Percentiles rank a stretch among this genome's conserved stretches.
Conservation (phyloP, 2,113 vertebrate genomes). For the Cariama cristata region DNA sequence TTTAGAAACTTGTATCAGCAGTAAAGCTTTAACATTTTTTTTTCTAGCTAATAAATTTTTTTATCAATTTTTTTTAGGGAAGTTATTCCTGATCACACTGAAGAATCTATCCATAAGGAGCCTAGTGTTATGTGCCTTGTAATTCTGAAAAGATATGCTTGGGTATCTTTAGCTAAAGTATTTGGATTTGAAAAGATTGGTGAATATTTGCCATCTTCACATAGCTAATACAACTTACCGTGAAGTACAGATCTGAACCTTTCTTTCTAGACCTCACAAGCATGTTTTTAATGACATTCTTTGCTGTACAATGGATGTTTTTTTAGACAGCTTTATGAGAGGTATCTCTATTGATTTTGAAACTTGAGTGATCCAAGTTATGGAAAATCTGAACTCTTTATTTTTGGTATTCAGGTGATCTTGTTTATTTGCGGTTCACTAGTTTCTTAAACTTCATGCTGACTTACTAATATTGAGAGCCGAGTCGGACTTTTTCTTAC, state of each 20-base stretch:
- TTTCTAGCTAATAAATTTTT: background rate
- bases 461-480: background rate
- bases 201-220: background rate
- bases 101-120: background rate
- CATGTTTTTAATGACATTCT: fast-evolving
- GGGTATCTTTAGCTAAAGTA: background rate
- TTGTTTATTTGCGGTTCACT: background rate
- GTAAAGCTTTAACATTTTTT: background rate
- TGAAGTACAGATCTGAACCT: background rate
- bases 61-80: background rate
- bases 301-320: background rate
- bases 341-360: background rate
- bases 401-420: background rate
- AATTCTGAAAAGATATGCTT: background rate
- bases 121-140: fast-evolving
- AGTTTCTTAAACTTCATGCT: background rate
- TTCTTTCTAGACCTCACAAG: background rate
- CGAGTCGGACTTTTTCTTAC: background rate
- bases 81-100: background rate
- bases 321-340: background rate
- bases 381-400: background rate
- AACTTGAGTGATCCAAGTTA: background rate
- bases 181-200: background rate
- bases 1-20: background rate
- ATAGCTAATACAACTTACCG: background rate